Base-by-base conservation (phyloP, 2,797 vertebrate genomes). In the Phyllotis vaccarum region DNA sequence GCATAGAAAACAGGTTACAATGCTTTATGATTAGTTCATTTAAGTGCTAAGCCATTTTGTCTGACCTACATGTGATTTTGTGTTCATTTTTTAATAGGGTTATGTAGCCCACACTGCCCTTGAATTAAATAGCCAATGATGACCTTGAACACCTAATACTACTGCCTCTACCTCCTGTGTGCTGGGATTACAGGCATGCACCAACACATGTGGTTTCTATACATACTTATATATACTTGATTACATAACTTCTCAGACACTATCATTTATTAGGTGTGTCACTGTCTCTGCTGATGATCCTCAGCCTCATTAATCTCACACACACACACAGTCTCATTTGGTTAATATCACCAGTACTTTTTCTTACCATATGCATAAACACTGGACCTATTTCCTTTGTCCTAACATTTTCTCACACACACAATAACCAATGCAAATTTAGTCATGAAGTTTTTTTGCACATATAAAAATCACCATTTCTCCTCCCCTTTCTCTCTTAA, bases 371-470 rank as follows among this genome's bases (percentile, higher is more conserved):
- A 79, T 12, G 81, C 13, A 85, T 68, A 85, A 29, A 34, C 89
- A 78, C 66, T 86, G 70, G 37, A 82, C 60, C 34, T 54, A 93
- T 56, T 93, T 89, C 82, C 58, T 66, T 92, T 3, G 17, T 37
- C 49, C 49, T 12, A 24, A 58, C 29, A 64, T 82, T 92, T 92
- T 79, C 21, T 85, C 74, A 91, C 34, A 88, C 43, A 66, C 34
- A 95, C 82, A 87, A 66, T 87, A 70, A 83, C 80, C 40, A 58
- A 95, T 37, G 79, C 94, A 79, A 1, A 94, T 60, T 92, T 46
- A 95, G 68, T 93, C 52, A 34, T 34, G 60, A 83, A 92, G 40
- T 79, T 90, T 89, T 89, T 78, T 87, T 21, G 13, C 22, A 79
- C 74, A 89, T 46, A 86, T 6, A 78, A 6, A 6, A 72, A 83